Evolutionary conservation across 2,888 invertebrate species (phyloP).

Genomic region (Eulithis prunata): DNA sequence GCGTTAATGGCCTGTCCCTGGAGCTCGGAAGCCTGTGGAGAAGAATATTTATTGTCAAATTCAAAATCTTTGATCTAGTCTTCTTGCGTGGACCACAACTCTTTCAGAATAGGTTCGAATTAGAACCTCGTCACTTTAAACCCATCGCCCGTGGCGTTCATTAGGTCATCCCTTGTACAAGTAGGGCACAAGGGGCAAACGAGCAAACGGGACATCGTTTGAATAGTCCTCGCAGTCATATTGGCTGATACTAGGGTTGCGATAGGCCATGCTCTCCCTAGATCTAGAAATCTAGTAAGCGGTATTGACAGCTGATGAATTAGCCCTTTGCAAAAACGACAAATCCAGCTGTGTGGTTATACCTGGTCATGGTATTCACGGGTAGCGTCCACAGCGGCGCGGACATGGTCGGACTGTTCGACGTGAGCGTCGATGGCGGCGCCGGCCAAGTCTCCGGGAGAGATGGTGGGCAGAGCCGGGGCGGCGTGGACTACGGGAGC

Average conservation of each 20-base stretch:
- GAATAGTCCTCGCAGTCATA: too few relatives aligned
- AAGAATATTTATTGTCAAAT: not conserved
- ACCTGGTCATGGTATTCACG: constrained; percentile 75
- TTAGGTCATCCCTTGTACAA: too few relatives aligned
- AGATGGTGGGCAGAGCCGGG: constrained; percentile 71
- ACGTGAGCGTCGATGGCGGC: constrained; percentile 79
- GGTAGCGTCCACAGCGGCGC: constrained; percentile 73
- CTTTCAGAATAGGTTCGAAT: too few relatives aligned
- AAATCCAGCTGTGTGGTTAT: too few relatives aligned
- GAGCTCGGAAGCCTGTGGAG: constrained; percentile 62
- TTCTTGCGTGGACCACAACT: not conserved
- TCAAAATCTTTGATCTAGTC: not conserved
- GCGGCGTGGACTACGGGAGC: constrained; percentile 57
- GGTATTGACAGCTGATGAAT: not conserved
- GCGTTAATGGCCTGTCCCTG: constrained; percentile 78
- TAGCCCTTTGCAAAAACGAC: too few relatives aligned
- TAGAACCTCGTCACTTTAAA: too few relatives aligned
- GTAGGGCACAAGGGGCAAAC: too few relatives aligned
- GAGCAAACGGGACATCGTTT: too few relatives aligned
- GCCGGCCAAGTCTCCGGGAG: constrained; percentile 73
- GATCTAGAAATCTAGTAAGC: too few relatives aligned
- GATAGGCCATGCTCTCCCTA: too few relatives aligned
- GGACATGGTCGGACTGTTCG: constrained; percentile 75
- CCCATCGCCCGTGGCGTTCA: too few relatives aligned
- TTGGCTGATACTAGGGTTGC: too few relatives aligned